Percentiles rank a stretch among this genome's conserved stretches.
Evolutionary conservation across 2,888 invertebrate genomes (phyloP).

Genomic region (Microctonus aethiopoides): DNA sequence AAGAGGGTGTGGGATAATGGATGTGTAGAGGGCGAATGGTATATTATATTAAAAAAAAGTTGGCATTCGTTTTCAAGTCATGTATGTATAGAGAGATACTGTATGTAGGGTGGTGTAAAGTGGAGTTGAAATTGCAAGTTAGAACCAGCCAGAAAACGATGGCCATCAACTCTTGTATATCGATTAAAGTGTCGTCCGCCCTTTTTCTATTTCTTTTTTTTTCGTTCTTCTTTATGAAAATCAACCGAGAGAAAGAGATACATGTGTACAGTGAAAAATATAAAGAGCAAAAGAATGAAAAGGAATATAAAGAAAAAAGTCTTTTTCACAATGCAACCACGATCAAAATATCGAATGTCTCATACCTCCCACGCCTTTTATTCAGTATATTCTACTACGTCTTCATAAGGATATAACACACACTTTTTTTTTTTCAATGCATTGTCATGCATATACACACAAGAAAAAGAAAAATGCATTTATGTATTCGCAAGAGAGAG

Average conservation of each 20-base stretch:
- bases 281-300: background rate
- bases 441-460: slow-evolving; percentile 1
- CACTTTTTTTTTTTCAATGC: background rate
- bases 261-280: background rate
- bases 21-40: background rate
- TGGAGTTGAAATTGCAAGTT: slow-evolving; percentile 1
- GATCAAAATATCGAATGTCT: slow-evolving; percentile 45
- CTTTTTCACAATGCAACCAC: slow-evolving; percentile 21
- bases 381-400: slow-evolving; percentile 10
- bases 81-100: background rate
- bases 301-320: background rate
- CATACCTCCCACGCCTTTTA: slow-evolving; percentile 13
- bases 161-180: slow-evolving; percentile 22
- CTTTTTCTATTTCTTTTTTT: no score
- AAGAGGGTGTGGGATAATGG: background rate
- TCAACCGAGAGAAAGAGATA: background rate
- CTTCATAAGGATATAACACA: background rate
- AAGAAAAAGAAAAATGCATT: background rate
- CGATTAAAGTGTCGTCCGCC: slow-evolving; percentile 15
- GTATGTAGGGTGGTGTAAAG: slow-evolving; percentile 2
- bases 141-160: slow-evolving; percentile 19
- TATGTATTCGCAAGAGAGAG: background rate
- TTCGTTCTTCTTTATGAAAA: background rate
- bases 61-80: slow-evolving; percentile 9
- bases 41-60: background rate